These are phyloP conservation scores for Epistrophella euchroma DNA, from an alignment of 2,888 invertebrate species.

Conservation along the genomic window DNA sequence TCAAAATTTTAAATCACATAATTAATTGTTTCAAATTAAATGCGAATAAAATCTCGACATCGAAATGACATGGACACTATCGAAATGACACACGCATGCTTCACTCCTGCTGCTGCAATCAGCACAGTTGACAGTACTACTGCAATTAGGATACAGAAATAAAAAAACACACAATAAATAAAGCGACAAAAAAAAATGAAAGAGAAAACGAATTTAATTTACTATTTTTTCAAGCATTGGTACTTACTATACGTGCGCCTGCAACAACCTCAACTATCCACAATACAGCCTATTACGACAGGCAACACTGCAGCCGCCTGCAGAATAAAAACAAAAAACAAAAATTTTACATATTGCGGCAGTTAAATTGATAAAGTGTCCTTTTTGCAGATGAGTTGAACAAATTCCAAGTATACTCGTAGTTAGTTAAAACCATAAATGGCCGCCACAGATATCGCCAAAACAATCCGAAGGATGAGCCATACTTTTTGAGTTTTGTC, in stretches of 20 bases:
- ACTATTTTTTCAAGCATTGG: slow-evolving; percentile 63
- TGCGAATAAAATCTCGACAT: slow-evolving; percentile 7
- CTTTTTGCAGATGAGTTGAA: slow-evolving; percentile 74
- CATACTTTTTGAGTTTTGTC: slow-evolving; percentile 28
- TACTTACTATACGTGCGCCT: slow-evolving; percentile 4
- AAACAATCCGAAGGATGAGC: slow-evolving; percentile 8
- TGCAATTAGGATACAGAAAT: slow-evolving; percentile 61
- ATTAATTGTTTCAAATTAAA: slow-evolving; percentile 69
- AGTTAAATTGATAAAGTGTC: slow-evolving; percentile 75
- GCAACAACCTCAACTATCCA: slow-evolving; percentile 57
- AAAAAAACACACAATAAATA: slow-evolving; percentile 8
- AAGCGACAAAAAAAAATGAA: slow-evolving; percentile 6
- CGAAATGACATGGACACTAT: slow-evolving; percentile 23
- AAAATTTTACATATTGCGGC: slow-evolving; percentile 74
- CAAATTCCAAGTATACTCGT: slow-evolving; percentile 45
- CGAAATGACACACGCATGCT: slow-evolving; percentile 47
- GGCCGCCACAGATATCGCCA: slow-evolving; percentile 12
- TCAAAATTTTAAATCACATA: slow-evolving; percentile 58
- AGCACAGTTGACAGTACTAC: slow-evolving; percentile 19
- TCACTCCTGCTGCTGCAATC: slow-evolving; percentile 10
- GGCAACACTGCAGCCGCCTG: slow-evolving; percentile 61
- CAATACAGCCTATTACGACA: slow-evolving; percentile 11
- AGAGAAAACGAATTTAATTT: slow-evolving; percentile 67
- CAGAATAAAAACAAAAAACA: slow-evolving; percentile 48
- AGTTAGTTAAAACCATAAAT: slow-evolving; percentile 35